These are phyloP conservation scores for Alca torda DNA, from an alignment of 2,797 vertebrate species.

Conservation along the genomic window DNA sequence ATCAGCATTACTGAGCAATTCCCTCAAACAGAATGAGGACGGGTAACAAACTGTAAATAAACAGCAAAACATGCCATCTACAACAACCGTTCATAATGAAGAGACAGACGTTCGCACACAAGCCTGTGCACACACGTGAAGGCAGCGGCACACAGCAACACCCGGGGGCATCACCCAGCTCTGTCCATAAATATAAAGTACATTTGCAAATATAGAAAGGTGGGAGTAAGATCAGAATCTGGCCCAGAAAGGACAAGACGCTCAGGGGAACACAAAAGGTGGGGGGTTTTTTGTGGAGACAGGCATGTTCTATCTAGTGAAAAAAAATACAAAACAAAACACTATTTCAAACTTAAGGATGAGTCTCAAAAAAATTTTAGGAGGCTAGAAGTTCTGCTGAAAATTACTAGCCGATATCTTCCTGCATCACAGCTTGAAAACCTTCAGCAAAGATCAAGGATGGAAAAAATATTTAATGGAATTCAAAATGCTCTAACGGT, in stretches of 20 bases:
- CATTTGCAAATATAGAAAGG: neutral
- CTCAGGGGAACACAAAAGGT: neutral
- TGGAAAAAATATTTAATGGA: neutral
- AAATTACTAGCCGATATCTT: neutral
- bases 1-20: neutral
- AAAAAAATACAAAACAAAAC: neutral
- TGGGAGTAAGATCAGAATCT: neutral
- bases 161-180: neutral
- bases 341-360: neutral
- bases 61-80: neutral
- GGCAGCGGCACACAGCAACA: neutral
- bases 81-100: fast-evolving
- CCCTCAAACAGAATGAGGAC: neutral
- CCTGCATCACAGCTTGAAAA: neutral
- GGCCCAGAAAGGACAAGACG: neutral
- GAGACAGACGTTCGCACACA: neutral
- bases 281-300: neutral
- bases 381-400: neutral
- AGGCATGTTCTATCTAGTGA: neutral
- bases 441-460: neutral
- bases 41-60: neutral
- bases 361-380: neutral
- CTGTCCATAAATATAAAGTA: neutral
- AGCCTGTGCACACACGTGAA: fast-evolving
- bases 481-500: neutral